These are phyloP conservation scores for Teleiodes luculella DNA, from an alignment of 2,888 invertebrate species.

Conservation along the genomic window DNA sequence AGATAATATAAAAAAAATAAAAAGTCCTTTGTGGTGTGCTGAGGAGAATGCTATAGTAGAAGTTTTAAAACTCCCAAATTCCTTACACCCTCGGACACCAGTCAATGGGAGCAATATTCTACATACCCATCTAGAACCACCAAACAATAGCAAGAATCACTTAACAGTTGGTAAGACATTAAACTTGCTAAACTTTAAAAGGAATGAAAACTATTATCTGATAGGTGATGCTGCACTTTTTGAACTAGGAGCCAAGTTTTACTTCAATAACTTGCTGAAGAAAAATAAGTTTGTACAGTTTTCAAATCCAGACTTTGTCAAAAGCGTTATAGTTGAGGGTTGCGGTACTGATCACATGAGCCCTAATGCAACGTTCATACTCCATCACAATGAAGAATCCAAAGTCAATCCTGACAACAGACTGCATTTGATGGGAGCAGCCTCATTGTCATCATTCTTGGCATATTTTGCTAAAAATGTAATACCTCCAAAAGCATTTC, in stretches of 20 bases:
- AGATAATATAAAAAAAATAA: constrained; percentile 82
- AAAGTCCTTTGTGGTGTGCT: constrained; percentile 82
- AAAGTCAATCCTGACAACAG: constrained; percentile 75
- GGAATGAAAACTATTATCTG: constrained; percentile 80
- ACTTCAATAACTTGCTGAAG: constrained; percentile 61
- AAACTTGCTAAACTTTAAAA: constrained; percentile 77
- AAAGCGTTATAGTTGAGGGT: constrained; percentile 87
- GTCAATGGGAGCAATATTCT: constrained; percentile 47
- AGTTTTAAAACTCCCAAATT: constrained; percentile 84
- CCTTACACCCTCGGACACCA: constrained; percentile 82
- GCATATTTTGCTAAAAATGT: constrained; percentile 85
- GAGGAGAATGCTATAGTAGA: constrained; percentile 83
- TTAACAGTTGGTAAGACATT: constrained; percentile 74
- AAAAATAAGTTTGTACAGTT: constrained; percentile 80
- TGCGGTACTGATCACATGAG: constrained; percentile 80
- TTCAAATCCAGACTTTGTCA: constrained; percentile 87
- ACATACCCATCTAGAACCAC: constrained; percentile 42
- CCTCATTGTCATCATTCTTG: constrained; percentile 85
- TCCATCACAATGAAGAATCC: constrained; percentile 78
- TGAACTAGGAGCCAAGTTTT: constrained; percentile 80
- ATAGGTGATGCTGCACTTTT: constrained; percentile 84
- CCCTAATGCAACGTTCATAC: constrained; percentile 76
- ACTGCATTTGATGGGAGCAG: constrained; percentile 87
- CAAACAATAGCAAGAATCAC: constrained; percentile 65
- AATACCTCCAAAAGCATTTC: constrained; percentile 80